Conservation (phyloP, 1,140 invertebrate species). For the Brachionus plicatilis region DNA sequence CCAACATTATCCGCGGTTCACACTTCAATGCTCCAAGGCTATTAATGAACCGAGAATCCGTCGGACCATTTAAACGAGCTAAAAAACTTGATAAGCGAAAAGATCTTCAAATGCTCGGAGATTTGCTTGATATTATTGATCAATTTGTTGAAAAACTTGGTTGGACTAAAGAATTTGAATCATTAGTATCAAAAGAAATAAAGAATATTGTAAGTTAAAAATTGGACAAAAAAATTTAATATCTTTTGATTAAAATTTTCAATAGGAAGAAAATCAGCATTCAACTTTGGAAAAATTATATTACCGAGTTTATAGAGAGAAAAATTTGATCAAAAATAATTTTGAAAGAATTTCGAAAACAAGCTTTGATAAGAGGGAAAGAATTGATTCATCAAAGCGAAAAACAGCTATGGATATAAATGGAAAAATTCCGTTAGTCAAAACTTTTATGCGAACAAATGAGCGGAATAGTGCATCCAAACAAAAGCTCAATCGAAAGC, state of each 20-base stretch:
- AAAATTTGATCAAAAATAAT: background rate
- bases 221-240: background rate
- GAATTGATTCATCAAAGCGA: background rate
- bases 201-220: background rate
- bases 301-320: background rate
- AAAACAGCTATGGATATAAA: background rate
- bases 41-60: slow-evolving; percentile 30
- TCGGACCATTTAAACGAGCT: background rate
- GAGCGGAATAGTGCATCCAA: background rate
- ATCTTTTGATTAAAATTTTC: background rate
- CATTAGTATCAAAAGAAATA: background rate
- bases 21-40: background rate
- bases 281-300: background rate
- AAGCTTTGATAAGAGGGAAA: slow-evolving; percentile 8
- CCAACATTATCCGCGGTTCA: background rate
- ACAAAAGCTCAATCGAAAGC: background rate
- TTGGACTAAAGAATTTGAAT: slow-evolving; percentile 4
- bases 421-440: background rate
- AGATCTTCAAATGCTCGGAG: slow-evolving; percentile 23
- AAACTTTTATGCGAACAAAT: background rate
- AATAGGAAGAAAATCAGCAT: background rate
- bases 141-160: slow-evolving; percentile 8
- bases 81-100: background rate
- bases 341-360: background rate
- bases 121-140: background rate